These are phyloP conservation scores for Apolygus lucorum DNA, from an alignment of 1,140 invertebrate genomes.

Conservation along the genomic window DNA sequence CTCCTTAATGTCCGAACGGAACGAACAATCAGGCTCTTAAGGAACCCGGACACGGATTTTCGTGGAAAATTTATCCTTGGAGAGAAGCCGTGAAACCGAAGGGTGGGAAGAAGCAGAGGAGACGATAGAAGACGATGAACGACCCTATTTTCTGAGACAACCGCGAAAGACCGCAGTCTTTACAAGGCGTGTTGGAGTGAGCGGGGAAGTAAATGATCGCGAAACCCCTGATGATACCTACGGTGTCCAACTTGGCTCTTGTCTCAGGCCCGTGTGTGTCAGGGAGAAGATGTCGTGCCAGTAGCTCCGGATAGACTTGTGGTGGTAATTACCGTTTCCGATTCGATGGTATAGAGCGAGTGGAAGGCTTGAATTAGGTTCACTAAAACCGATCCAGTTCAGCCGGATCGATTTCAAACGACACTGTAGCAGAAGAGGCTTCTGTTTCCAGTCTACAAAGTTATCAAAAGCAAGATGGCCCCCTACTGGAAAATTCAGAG, in stretches of 20 bases:
- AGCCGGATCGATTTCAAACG: too few relatives aligned
- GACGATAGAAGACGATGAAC: too few relatives aligned
- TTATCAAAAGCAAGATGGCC: too few relatives aligned
- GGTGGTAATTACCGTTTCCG: neutral
- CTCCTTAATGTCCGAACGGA: neutral
- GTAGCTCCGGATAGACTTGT: neutral
- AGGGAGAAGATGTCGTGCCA: neutral
- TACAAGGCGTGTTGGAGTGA: neutral
- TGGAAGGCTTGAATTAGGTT: too few relatives aligned
- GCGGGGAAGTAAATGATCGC: neutral
- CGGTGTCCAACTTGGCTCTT: neutral
- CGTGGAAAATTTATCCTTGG: neutral
- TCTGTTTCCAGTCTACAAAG: too few relatives aligned
- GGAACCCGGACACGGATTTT: neutral
- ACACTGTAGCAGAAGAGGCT: too few relatives aligned
- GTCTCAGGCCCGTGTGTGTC: neutral
- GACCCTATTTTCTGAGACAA: too few relatives aligned
- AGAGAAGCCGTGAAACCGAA: neutral
- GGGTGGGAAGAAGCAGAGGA: too few relatives aligned
- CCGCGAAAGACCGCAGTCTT: too few relatives aligned
- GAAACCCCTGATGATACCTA: neutral
- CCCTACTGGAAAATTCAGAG: too few relatives aligned
- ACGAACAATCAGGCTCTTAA: neutral
- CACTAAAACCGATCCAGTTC: too few relatives aligned
- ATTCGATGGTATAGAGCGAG: too few relatives aligned